Base-by-base conservation (phyloP, 92 coral and sea anemone genomes). In the Pocillopora meandrina region DNA sequence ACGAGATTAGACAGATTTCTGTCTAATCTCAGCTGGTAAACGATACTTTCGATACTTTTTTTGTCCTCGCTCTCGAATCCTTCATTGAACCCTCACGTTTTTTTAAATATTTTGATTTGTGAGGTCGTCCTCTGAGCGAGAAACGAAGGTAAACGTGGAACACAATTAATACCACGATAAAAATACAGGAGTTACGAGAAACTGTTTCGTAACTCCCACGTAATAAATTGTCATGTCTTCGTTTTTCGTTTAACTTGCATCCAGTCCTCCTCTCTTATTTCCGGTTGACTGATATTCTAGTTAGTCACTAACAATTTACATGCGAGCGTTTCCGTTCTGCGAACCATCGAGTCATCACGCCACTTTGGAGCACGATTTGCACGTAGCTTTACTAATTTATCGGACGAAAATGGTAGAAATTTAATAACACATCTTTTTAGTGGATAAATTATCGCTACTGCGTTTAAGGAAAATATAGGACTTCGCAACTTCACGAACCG, bases 231-330 rank as follows among this genome's bases (percentile, higher is more conserved):
- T 7, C 4, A 42, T 42, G 52, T 42, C 52, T 42, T 26, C 1
- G 8, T 3, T 42, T 3, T 7, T 42, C 8, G 52, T 42, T 42
- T 42, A 42, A 65, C 23, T 56, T 21, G 55, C 42, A 5, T 49
- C 86, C 79, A 72, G 86, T 60, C 72, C 36, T 47, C 20, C 79
- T 62, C 55, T 61, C 61, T 23, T 52, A 82, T 82, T 83, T 73
- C 21, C 86, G 74, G 86, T 73, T 74, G 70, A 72, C 16, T 81
- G 42, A 57, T 47, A 12, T 70, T 42, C 58, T 42, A n/a, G 72
- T 49, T 36, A 12, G 33, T 61, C 42, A 18, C 12, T 20, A 20
- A 9, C 36, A 31, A 56, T 12, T 7, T 26, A 63, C 14, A 73
- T 21, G 11, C 49, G 64, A 15, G 19, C 61, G 62, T 82, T 82